Evolutionary conservation across 2,797 vertebrate genomes (phyloP).

Genomic region (Ctenosaura bakeri): DNA sequence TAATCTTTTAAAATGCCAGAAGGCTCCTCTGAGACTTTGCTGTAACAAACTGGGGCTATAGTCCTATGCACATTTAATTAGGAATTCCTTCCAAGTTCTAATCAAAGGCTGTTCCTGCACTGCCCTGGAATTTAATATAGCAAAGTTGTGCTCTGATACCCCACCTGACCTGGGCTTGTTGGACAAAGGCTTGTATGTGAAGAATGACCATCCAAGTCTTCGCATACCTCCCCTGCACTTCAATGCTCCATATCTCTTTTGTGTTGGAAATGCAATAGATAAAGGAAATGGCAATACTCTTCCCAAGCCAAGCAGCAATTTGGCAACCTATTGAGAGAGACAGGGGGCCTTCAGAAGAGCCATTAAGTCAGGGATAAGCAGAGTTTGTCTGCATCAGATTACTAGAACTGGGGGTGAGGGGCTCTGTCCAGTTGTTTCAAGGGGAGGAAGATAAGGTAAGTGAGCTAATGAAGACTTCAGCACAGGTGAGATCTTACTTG

Average conservation of each 20-base stretch:
- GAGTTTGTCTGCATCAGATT: not conserved
- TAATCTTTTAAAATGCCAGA: not conserved
- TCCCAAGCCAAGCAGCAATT: not conserved
- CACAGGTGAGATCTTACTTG: not conserved
- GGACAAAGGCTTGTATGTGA: not conserved
- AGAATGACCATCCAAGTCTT: not conserved
- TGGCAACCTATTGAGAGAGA: conserved; percentile 6
- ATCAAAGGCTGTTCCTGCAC: not conserved
- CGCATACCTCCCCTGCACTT: not conserved
- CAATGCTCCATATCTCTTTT: conserved; percentile 17
- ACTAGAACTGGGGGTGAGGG: not conserved
- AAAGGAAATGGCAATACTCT: not conserved
- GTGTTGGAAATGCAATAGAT: conserved; percentile 29
- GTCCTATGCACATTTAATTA: not conserved
- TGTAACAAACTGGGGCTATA: not conserved
- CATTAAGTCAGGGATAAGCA: not conserved
- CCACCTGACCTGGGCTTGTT: not conserved
- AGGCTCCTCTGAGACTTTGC: not conserved
- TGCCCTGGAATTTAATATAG: not conserved
- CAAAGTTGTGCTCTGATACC: not conserved
- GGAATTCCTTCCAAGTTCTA: not conserved
- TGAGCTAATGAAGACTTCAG: not conserved
- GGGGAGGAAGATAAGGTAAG: conserved; percentile 14
- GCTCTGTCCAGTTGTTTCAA: not conserved
- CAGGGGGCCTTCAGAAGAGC: not conserved